Evolutionary conservation across 2,113 vertebrate genomes (phyloP).

Genomic region (Gobio gobio): DNA sequence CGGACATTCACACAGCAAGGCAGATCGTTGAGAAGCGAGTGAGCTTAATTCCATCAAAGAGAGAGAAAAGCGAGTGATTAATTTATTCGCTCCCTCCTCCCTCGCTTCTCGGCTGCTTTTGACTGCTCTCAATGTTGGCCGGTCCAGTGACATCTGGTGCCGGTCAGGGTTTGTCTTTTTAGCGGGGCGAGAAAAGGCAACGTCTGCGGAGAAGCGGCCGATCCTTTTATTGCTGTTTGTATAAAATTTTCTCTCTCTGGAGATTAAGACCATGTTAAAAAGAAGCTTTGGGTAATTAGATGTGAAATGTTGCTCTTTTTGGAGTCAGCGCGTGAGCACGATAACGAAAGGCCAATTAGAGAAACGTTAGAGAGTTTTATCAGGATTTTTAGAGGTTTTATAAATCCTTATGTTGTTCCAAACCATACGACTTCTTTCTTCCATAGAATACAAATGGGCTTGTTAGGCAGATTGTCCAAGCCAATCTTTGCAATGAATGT

Average conservation of each 20-base stretch:
- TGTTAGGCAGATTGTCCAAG: background rate
- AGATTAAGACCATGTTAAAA: constrained; percentile 72
- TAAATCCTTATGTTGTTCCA: background rate
- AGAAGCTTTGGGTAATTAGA: constrained; percentile 75
- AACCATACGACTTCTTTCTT: constrained; percentile 24
- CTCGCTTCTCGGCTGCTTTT: constrained; percentile 53
- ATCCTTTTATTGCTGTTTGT: constrained; percentile 55
- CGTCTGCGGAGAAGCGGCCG: constrained; percentile 56
- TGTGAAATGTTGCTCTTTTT: constrained; percentile 79
- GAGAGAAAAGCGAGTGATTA: constrained; percentile 91
- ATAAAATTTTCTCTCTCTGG: constrained; percentile 66
- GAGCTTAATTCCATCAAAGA: constrained; percentile 99
- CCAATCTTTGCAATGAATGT: background rate
- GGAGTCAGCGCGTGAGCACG: constrained; percentile 64
- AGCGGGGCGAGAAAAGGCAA: constrained; percentile 60
- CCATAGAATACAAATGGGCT: background rate
- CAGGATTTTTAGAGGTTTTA: constrained; percentile 71
- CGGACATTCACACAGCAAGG: constrained; percentile 90
- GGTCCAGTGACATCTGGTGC: constrained; percentile 96
- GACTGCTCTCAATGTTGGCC: constrained; percentile 84
- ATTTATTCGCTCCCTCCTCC: constrained; percentile 91
- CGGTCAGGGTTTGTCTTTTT: constrained; percentile 54
- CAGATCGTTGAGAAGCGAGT: constrained; percentile 86
- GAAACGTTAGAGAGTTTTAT: constrained; percentile 75
- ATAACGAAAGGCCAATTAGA: constrained; percentile 77